Percentiles rank a stretch among this genome's conserved stretches.
Conservation (phyloP, 2,888 invertebrate species). For the Tinea semifulvella region DNA sequence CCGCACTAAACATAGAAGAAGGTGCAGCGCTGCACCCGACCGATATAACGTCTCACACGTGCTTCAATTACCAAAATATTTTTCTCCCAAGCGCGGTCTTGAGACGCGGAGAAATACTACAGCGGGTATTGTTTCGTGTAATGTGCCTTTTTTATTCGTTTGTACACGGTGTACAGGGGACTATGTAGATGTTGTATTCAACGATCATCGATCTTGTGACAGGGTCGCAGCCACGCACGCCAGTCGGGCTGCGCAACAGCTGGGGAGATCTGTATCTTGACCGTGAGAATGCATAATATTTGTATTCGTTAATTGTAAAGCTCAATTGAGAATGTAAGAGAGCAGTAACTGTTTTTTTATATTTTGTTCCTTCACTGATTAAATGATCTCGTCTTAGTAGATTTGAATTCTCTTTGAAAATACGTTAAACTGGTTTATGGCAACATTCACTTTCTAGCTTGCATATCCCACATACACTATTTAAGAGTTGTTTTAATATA, state of each 20-base stretch:
- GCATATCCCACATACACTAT: slow-evolving; percentile 2
- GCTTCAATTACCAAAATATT: too few species aligned
- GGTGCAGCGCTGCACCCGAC: slow-evolving; percentile 47
- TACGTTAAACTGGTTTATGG: not conserved
- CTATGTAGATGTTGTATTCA: slow-evolving; percentile 7
- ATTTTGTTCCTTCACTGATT: too few species aligned
- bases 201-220: slow-evolving; percentile 31
- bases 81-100: slow-evolving; percentile 19
- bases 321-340: not conserved
- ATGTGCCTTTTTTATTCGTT: slow-evolving; percentile 3
- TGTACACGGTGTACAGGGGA: not conserved
- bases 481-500: not conserved
- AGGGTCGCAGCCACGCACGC: slow-evolving; percentile 31
- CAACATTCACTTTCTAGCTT: slow-evolving; percentile 3
- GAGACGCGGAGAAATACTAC: not conserved
- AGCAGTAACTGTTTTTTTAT: too few species aligned
- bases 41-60: slow-evolving; percentile 23
- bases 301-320: not conserved
- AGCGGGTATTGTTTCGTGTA: slow-evolving; percentile 1
- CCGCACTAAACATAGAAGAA: slow-evolving; percentile 41
- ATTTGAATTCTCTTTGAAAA: not conserved
- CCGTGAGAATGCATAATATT: slow-evolving; percentile 40
- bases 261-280: slow-evolving; percentile 55
- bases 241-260: slow-evolving; percentile 42
- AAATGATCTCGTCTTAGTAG: not conserved